Evolutionary conservation across 2,888 invertebrate genomes (phyloP).

Genomic region (Bombylius discolor): DNA sequence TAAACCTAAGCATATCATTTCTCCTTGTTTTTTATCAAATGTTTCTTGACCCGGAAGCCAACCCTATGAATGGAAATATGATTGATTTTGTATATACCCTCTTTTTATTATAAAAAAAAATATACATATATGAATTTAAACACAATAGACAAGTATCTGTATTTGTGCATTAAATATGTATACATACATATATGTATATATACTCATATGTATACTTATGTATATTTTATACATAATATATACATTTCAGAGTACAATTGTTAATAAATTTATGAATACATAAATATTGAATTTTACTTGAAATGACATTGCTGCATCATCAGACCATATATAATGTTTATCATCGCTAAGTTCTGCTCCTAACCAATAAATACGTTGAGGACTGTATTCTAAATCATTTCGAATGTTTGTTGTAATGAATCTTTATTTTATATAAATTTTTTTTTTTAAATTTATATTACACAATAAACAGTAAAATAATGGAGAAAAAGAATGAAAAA

Average conservation of each 20-base stretch:
- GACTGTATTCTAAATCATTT: slow-evolving; percentile 56
- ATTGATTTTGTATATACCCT: too few relatives aligned
- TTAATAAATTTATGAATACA: too few relatives aligned
- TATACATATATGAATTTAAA: too few relatives aligned
- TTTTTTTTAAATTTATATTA: neutral
- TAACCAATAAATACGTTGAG: slow-evolving; percentile 61
- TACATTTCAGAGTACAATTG: too few relatives aligned
- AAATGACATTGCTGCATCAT: slow-evolving; percentile 47
- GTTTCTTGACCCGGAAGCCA: slow-evolving; percentile 47
- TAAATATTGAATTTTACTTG: slow-evolving; percentile 24
- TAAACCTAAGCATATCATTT: slow-evolving; percentile 40
- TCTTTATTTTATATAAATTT: slow-evolving; percentile 13
- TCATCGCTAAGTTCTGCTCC: slow-evolving; percentile 43
- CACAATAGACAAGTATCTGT: too few relatives aligned
- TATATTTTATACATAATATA: too few relatives aligned
- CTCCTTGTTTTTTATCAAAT: slow-evolving; percentile 25
- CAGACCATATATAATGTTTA: slow-evolving; percentile 49
- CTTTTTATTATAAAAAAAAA: too few relatives aligned
- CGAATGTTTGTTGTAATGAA: slow-evolving; percentile 57
- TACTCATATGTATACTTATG: neutral
- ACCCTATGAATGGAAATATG: slow-evolving; percentile 27
- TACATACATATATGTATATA: neutral
- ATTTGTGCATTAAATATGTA: too few relatives aligned
- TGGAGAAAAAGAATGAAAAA: too few relatives aligned
- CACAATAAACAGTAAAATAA: too few relatives aligned